Evolutionary conservation across 2,888 invertebrate genomes (phyloP).

Genomic region (Helicoverpa assulta): DNA sequence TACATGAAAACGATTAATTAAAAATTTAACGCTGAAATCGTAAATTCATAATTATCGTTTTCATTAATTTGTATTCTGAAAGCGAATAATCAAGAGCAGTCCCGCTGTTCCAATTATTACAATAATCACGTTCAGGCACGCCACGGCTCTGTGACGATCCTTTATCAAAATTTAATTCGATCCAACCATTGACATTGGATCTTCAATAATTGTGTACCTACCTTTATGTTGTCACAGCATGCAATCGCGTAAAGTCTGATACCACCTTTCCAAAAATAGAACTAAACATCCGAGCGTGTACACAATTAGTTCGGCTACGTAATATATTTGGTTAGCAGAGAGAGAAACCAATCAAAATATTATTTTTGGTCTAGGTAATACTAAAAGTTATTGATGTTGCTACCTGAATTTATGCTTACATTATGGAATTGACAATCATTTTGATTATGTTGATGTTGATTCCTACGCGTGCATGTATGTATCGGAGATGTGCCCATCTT

Average conservation of each 20-base stretch:
- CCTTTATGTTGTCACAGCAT: constrained; percentile 29
- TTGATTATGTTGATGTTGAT: no score
- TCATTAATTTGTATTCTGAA: constrained; percentile 60
- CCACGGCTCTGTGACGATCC: constrained; percentile 47
- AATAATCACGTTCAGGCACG: constrained; percentile 67
- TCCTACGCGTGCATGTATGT: no score
- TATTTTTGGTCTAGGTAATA: no score
- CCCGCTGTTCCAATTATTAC: constrained; percentile 64
- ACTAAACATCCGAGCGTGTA: no score
- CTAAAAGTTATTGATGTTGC: no score
- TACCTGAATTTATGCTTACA: no score
- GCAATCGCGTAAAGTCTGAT: background rate
- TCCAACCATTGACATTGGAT: constrained; percentile 42
- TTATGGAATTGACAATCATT: no score
- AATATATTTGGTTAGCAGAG: no score
- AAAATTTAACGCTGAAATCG: constrained; percentile 33
- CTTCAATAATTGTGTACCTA: constrained; percentile 41
- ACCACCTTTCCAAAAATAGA: no score
- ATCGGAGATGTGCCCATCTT: no score
- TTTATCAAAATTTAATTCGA: constrained; percentile 63
- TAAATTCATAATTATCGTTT: constrained; percentile 58
- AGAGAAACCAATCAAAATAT: no score
- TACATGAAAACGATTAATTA: constrained; percentile 53
- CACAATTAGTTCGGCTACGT: no score
- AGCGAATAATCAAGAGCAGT: constrained; percentile 61